A percentile compares a stretch with the other conserved stretches of the same genome.
Conservation (phyloP, 2,113 vertebrate genomes). For the Chitala chitala region DNA sequence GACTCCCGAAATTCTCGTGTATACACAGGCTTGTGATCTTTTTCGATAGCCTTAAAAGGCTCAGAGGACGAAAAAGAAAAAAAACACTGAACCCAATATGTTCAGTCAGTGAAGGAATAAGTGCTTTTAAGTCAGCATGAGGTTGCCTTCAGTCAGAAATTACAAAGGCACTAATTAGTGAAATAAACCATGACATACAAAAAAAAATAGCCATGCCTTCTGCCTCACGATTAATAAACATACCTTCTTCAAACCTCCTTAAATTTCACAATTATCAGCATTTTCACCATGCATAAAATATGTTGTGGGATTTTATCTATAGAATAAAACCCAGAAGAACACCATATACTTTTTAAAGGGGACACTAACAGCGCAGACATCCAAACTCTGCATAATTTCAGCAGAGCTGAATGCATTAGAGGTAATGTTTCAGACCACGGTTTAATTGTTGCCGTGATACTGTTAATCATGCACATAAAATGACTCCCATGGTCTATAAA, state of each 20-base stretch:
- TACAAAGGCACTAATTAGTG: slow-evolving; percentile 28
- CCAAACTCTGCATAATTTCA: slow-evolving; percentile 56
- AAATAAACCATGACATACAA: background rate
- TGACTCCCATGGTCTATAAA: slow-evolving; percentile 51
- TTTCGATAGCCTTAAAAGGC: background rate
- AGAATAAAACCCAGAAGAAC: slow-evolving; percentile 25
- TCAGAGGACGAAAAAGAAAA: background rate
- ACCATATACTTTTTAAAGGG: slow-evolving; percentile 30
- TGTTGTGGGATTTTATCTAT: slow-evolving; percentile 60
- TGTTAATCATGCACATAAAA: slow-evolving; percentile 48
- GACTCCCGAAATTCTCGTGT: background rate
- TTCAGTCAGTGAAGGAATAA: background rate
- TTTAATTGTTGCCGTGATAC: slow-evolving; percentile 66
- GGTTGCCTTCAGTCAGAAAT: slow-evolving; percentile 21
- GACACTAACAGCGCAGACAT: slow-evolving; percentile 27
- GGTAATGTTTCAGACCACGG: slow-evolving; percentile 58
- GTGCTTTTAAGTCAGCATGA: background rate
- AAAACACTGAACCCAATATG: background rate
- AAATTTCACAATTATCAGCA: slow-evolving; percentile 65
- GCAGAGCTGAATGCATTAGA: slow-evolving; percentile 44
- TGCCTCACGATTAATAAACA: slow-evolving; percentile 48
- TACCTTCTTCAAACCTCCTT: slow-evolving; percentile 62
- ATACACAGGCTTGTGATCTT: background rate
- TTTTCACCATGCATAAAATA: slow-evolving; percentile 66
- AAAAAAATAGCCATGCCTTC: slow-evolving; percentile 21